Evolutionary conservation across 2,888 invertebrate genomes (phyloP).

Genomic region (Diaperis boleti): DNA sequence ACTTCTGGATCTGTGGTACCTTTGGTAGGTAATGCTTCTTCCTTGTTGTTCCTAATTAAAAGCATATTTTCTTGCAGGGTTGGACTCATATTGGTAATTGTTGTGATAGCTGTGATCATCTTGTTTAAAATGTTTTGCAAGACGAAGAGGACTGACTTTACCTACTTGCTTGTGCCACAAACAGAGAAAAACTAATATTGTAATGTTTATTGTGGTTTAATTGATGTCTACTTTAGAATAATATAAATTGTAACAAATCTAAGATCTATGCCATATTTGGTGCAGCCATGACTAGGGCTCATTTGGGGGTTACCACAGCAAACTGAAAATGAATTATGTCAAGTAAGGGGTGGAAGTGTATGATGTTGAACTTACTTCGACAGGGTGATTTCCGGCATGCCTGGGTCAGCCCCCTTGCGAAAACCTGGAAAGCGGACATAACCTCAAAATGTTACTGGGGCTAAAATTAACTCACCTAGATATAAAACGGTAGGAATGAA

Average conservation of each 20-base stretch:
- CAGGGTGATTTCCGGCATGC: conserved; percentile 74
- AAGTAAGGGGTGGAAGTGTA: background rate
- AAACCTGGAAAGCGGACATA: conserved; percentile 68
- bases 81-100: conserved; percentile 10
- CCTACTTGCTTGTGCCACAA: background rate
- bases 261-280: background rate
- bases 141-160: background rate
- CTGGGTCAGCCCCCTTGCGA: conserved; percentile 76
- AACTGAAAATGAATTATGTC: conserved; percentile 17
- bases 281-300: background rate
- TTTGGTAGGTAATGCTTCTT: conserved; percentile 56
- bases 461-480: conserved; percentile 75
- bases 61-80: conserved; percentile 31
- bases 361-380: conserved; percentile 67
- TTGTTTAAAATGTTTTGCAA: conserved; percentile 1
- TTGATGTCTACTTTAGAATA: background rate
- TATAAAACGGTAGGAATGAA: conserved; percentile 78
- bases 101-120: conserved; percentile 8
- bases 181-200: no score
- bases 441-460: no score
- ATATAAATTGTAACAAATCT: background rate
- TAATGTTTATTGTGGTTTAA: conserved; percentile 1
- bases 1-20: conserved; percentile 58
- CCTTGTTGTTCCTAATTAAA: background rate
- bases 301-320: conserved; percentile 25